phyloP scores from a whole-genome alignment of 1,140 invertebrate genomes.

The Tetranychus cinnabarinus region DNA sequence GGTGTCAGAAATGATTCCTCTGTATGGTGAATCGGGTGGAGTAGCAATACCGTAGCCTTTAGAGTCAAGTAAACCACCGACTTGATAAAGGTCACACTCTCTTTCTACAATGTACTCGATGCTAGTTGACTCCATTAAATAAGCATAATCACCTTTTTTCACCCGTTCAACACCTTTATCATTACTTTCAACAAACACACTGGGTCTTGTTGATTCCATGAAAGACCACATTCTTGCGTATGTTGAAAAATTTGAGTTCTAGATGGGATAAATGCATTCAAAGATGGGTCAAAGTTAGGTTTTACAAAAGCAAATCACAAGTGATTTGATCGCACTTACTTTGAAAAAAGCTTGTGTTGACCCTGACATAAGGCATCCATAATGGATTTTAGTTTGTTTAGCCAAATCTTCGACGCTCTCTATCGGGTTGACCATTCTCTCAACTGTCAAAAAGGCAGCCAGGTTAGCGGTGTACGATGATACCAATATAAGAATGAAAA shows the following conservation, averaged over 20 bases:
- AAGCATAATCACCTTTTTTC: conserved; percentile 45
- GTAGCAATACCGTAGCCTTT: conserved; percentile 26
- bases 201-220: conserved; percentile 54
- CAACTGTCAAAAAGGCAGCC: conserved; percentile 33
- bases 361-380: conserved; percentile 27
- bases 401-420: conserved; percentile 30
- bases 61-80: conserved; percentile 44
- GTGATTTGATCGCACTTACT: conserved; percentile 13
- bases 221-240: conserved; percentile 58
- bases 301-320: not conserved
- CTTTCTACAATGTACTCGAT: conserved; percentile 50
- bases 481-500: conserved; percentile 32
- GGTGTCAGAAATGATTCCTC: conserved; percentile 23
- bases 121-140: conserved; percentile 62
- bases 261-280: not conserved
- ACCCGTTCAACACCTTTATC: conserved; percentile 68
- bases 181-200: conserved; percentile 53
- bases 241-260: conserved; percentile 59
- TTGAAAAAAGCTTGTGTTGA: conserved; percentile 25
- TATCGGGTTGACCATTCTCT: conserved; percentile 29
- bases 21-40: conserved; percentile 22
- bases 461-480: conserved; percentile 33
- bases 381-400: conserved; percentile 29
- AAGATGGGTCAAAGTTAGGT: not conserved
- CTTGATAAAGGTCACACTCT: conserved; percentile 45